A percentile compares a stretch with the other conserved stretches of the same genome.
These are phyloP conservation scores for Pipistrellus pygmaeus DNA, from an alignment of 2,797 vertebrate species.

Conservation along the genomic window DNA sequence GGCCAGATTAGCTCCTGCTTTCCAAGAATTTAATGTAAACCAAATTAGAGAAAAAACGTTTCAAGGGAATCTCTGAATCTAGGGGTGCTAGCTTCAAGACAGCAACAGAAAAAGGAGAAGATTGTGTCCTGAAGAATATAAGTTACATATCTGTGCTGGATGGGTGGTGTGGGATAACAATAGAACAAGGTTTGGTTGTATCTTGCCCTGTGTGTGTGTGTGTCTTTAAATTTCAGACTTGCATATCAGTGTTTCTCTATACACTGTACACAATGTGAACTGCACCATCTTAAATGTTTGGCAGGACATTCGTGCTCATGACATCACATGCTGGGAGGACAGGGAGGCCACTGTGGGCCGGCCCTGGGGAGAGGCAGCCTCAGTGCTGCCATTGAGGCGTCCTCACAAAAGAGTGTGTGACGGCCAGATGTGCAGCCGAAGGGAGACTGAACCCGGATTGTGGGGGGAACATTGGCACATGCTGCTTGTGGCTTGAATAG, in stretches of 20 bases:
- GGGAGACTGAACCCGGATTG: conserved; percentile 84
- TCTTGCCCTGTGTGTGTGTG: background rate
- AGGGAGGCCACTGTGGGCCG: conserved; percentile 85
- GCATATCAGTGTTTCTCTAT: conserved; percentile 75
- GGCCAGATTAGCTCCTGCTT: conserved; percentile 6
- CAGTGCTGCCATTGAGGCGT: conserved; percentile 88
- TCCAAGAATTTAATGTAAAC: conserved; percentile 69
- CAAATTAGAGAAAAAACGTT: background rate
- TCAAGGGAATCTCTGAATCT: conserved; percentile 47
- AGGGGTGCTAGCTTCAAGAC: conserved; percentile 1
- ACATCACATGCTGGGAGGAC: conserved; percentile 88
- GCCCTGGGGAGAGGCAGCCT: conserved; percentile 49
- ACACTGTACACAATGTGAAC: conserved; percentile 80
- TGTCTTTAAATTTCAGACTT: conserved; percentile 18
- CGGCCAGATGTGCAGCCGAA: conserved; percentile 86
- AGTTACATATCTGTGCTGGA: conserved; percentile 58
- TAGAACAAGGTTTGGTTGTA: conserved; percentile 76
- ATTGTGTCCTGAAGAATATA: conserved; percentile 55
- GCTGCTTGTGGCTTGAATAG: conserved; percentile 68
- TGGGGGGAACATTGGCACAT: conserved; percentile 81
- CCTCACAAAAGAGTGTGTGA: conserved; percentile 83
- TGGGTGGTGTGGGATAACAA: conserved; percentile 63
- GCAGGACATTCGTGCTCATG: conserved; percentile 88
- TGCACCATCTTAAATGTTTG: conserved; percentile 78
- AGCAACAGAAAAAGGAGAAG: conserved; percentile 25